Percentiles rank a stretch among this genome's conserved stretches.
phyloP scores from a whole-genome alignment of 2,113 vertebrate species.

The Cololabis saira region DNA sequence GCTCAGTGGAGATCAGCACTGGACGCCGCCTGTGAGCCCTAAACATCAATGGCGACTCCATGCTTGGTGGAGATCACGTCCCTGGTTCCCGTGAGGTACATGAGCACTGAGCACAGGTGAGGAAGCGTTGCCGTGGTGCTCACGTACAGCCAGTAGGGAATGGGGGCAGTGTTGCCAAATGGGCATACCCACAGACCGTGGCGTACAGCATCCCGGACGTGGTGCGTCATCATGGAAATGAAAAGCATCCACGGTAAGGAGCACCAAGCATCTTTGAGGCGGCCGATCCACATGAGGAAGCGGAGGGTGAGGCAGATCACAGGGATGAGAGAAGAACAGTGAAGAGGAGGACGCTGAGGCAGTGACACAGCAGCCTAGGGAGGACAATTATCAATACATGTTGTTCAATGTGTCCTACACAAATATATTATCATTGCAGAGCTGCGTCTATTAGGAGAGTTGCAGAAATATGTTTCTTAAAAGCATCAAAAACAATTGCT shows the following conservation, averaged over 20 bases:
- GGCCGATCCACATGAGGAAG: slow-evolving; percentile 88
- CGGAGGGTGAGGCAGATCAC: slow-evolving; percentile 86
- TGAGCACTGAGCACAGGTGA: slow-evolving; percentile 91
- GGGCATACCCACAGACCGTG: slow-evolving; percentile 96
- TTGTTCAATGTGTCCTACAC: background rate
- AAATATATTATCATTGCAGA: background rate
- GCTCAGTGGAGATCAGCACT: background rate
- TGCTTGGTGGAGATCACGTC: slow-evolving; percentile 93
- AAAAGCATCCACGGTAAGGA: slow-evolving; percentile 97
- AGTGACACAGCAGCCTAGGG: slow-evolving; percentile 89
- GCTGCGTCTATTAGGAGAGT: background rate
- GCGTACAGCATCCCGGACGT: slow-evolving; percentile 90
- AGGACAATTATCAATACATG: background rate
- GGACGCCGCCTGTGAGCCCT: slow-evolving; percentile 9
- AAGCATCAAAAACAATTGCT: no score
- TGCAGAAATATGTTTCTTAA: background rate
- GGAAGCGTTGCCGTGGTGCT: slow-evolving; percentile 91
- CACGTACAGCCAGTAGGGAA: slow-evolving; percentile 95
- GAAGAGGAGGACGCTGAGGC: slow-evolving; percentile 90
- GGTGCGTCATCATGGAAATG: slow-evolving; percentile 94
- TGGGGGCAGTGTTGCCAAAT: slow-evolving; percentile 90
- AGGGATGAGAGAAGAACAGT: slow-evolving; percentile 93
- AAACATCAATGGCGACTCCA: slow-evolving; percentile 91
- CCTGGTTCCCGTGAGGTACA: slow-evolving; percentile 94
- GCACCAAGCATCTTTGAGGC: slow-evolving; percentile 93